Evolutionary conservation across 2,888 invertebrate species (phyloP), one percentile per base, ranked within the genome.

Genomic region (Dastarcus helophoroides): DNA sequence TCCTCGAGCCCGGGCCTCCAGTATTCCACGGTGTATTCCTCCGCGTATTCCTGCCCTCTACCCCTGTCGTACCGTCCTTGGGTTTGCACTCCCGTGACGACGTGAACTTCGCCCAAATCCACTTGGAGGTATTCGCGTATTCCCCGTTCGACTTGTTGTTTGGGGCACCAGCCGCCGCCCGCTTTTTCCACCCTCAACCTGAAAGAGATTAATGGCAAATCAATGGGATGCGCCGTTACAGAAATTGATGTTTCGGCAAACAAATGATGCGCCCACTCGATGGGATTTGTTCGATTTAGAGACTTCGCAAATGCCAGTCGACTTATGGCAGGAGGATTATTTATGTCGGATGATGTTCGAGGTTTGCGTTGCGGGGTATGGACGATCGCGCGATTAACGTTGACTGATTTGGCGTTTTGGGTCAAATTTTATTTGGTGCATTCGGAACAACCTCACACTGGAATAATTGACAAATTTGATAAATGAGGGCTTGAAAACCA

Each of bases 131-230:
- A 82, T 55, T 83, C 83, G 22, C 73, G 65, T 13, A 73, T 68
- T 6, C 71, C 74, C 27, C 62, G 60, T 44, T 73, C 71, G 39
- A 80, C 72, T 51, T 72, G 73, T 37, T 67, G 68, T 46, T 72
- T 71, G 2, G 82, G 82, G 56, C 83, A 83, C 83, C 83, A 83
- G 1, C 79, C 82, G 6, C 82, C 82, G 2, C 81, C 79, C 8
- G 73, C 74, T 33, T 64, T 65, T 53, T 82, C 80, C 36, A 70
- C 68, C 15, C 75, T 69, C 32, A 82, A 62, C 14, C 30, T 30
- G 28, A 10, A 29, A 28, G 32, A 40, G 44, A 47, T 47, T 43
- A 46, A 46, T 47, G 37, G 38, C 25, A 32, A 35, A 38, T 40
- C 43, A 41, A 45, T 45, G 41, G 37, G 31, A 34, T 7, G 27